Evolutionary conservation across 2,888 invertebrate genomes (phyloP).

Genomic region (Macrophya annulata): DNA sequence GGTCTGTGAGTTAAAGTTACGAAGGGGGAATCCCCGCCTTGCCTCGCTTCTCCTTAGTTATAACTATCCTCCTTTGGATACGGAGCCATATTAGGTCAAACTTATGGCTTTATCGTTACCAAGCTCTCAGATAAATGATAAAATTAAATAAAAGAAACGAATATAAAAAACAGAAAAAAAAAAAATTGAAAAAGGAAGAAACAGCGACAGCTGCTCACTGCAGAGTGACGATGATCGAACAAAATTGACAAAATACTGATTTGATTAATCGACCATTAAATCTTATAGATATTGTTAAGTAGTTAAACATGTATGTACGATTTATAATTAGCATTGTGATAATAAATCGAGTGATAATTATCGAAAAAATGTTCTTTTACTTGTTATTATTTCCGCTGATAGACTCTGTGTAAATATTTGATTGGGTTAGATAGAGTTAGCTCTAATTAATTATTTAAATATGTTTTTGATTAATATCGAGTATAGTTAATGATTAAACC

Average conservation of each 20-base stretch:
- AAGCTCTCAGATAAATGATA: slow-evolving; percentile 3
- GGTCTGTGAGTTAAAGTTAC: slow-evolving; percentile 68
- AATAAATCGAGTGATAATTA: neutral
- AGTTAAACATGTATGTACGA: neutral
- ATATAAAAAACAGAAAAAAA: neutral
- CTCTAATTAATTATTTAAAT: too few species aligned
- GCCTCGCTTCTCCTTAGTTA: slow-evolving; percentile 1
- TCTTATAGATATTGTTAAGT: neutral
- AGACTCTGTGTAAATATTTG: too few species aligned
- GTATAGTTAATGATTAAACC: too few species aligned
- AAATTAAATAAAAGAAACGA: neutral
- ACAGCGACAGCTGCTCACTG: neutral
- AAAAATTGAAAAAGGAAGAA: neutral
- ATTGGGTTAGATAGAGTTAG: too few species aligned
- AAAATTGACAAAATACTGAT: neutral
- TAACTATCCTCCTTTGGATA: slow-evolving; percentile 62
- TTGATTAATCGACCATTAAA: neutral
- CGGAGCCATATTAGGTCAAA: slow-evolving; percentile 79
- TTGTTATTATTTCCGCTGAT: too few species aligned
- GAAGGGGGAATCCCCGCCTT: slow-evolving; percentile 55
- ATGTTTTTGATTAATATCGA: too few species aligned
- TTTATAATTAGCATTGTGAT: neutral
- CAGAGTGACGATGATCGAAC: neutral
- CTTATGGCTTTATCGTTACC: slow-evolving; percentile 76
- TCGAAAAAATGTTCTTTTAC: neutral